Conservation (phyloP, 2,888 invertebrate species). For the Troglohyphantes excavatus region DNA sequence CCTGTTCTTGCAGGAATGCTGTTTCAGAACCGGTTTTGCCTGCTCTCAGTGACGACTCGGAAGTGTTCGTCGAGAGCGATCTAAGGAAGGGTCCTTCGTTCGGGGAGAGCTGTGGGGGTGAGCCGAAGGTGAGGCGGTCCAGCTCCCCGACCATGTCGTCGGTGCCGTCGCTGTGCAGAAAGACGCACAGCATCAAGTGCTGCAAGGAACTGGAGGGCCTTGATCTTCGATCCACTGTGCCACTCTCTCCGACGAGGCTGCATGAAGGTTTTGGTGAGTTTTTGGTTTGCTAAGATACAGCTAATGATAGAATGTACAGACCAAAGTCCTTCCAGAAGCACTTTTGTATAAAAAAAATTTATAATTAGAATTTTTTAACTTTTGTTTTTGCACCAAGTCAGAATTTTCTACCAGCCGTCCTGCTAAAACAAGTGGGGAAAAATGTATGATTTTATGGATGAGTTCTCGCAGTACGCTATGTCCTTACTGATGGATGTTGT, state of each 20-base stretch:
- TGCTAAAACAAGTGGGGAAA: no score
- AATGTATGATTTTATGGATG: no score
- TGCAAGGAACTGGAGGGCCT: conserved; percentile 79
- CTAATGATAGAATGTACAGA: no score
- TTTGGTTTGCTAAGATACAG: no score
- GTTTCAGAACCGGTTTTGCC: not conserved
- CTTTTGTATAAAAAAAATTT: no score
- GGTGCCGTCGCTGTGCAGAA: conserved; percentile 37
- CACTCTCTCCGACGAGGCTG: conserved; percentile 80
- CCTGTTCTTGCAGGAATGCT: conserved; percentile 10
- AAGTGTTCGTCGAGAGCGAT: conserved; percentile 37
- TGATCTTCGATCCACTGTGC: conserved; percentile 80
- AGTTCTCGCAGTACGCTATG: no score
- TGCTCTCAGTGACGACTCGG: conserved; percentile 5
- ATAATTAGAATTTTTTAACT: no score
- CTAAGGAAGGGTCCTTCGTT: conserved; percentile 11
- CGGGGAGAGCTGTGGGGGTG: conserved; percentile 17
- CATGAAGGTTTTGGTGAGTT: conserved; percentile 75
- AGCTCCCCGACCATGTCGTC: conserved; percentile 79
- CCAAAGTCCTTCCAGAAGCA: no score
- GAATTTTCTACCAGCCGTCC: no score
- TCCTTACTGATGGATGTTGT: no score
- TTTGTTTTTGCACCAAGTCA: no score
- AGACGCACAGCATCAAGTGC: conserved; percentile 75
- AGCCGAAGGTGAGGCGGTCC: conserved; percentile 73